These are phyloP conservation scores for Melitaea cinxia DNA, from an alignment of 1,140 invertebrate genomes.

Conservation along the genomic window DNA sequence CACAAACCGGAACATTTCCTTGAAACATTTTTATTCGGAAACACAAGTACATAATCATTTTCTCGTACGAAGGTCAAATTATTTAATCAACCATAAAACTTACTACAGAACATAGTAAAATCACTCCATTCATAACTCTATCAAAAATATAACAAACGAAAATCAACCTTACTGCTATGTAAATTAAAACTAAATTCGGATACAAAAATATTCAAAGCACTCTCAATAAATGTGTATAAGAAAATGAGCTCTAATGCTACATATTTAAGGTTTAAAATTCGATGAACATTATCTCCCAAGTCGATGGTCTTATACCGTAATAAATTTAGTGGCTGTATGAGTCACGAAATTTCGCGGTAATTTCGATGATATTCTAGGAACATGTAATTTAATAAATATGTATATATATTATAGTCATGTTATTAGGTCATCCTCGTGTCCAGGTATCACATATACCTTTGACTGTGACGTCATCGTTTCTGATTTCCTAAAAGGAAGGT, in stretches of 20 bases:
- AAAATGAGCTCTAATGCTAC: not conserved
- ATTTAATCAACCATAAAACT: not conserved
- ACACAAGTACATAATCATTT: not conserved
- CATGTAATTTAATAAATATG: slow-evolving; percentile 4
- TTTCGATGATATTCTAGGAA: slow-evolving; percentile 1
- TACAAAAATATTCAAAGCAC: not conserved
- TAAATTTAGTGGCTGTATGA: not conserved
- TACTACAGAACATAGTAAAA: slow-evolving; percentile 15
- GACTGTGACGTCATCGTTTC: not conserved
- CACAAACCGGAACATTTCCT: not conserved
- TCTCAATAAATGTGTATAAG: not conserved
- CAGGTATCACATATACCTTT: not conserved
- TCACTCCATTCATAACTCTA: slow-evolving; percentile 14
- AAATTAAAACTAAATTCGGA: not conserved
- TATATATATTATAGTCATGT: slow-evolving; percentile 8
- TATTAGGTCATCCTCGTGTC: not conserved
- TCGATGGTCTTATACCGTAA: not conserved
- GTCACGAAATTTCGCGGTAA: slow-evolving; percentile 17
- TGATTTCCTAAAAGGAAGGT: no score
- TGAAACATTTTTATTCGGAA: not conserved
- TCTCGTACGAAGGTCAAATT: not conserved
- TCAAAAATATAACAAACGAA: not conserved
- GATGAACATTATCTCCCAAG: not conserved
- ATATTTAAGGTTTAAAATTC: not conserved
- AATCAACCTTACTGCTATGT: not conserved